Evolutionary conservation across 2,888 invertebrate genomes (phyloP).

Genomic region (Toxonevra muliebris): DNA sequence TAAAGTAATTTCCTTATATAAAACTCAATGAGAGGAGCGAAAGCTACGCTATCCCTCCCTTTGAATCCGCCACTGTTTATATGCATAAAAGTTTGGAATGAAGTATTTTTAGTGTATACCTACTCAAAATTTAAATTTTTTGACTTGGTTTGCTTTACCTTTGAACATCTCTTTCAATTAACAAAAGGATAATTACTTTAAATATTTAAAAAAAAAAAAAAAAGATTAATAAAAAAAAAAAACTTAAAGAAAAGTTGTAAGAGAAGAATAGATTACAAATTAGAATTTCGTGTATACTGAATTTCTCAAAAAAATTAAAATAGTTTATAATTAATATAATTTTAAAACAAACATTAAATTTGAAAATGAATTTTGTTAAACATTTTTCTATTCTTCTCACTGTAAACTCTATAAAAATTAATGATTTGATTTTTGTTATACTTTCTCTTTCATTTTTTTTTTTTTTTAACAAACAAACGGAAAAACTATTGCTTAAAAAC

Average conservation of each 20-base stretch:
- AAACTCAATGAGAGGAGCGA: too few species aligned
- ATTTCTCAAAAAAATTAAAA: not conserved
- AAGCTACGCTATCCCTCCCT: too few species aligned
- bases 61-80: too few species aligned
- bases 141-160: too few species aligned
- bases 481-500: slow-evolving; percentile 15
- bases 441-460: too few species aligned
- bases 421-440: slow-evolving; percentile 29
- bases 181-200: slow-evolving; percentile 50
- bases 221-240: slow-evolving; percentile 30
- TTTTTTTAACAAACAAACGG: slow-evolving; percentile 44
- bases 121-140: too few species aligned
- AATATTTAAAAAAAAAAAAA: slow-evolving; percentile 56
- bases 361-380: slow-evolving; percentile 23
- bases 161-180: slow-evolving; percentile 9
- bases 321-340: not conserved
- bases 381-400: slow-evolving; percentile 11
- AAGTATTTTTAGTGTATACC: too few species aligned
- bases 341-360: not conserved
- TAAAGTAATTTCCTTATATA: too few species aligned
- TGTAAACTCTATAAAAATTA: slow-evolving; percentile 11
- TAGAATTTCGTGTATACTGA: not conserved
- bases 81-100: too few species aligned
- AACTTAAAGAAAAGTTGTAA: slow-evolving; percentile 22
- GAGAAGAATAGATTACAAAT: not conserved